Evolutionary conservation across 2,797 vertebrate species (phyloP), one percentile per base, ranked within the genome.

Genomic region (Bufotes viridis): DNA sequence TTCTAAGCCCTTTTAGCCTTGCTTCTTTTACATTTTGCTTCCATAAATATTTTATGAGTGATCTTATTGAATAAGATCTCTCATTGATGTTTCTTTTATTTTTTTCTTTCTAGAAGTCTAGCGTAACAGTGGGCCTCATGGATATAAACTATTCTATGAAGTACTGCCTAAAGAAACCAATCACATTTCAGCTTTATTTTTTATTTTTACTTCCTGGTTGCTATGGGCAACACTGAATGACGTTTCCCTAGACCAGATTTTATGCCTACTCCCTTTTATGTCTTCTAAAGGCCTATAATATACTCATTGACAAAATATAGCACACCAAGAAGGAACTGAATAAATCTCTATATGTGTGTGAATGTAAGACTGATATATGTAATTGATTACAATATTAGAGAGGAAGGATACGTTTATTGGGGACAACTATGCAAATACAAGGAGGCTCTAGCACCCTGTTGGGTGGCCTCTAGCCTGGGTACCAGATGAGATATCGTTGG

Each of bases 1-100:
- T 82, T 67, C 9, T 2, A 12, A 34, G 79, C 22, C 79, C 58
- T 65, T 81, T 67, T 12, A 0, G 61, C 29, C 42, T 53, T 24
- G 29, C 34, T 67, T 17, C 61, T 67, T 67, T 67, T 29, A 67
- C 49, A 57, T 67, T 70, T 10, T 57, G 60, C 4, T 42, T 83
- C 53, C 18, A 83, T 72, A 58, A 72, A 72, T 83, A 83, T 58
- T 83, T 72, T 58, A 83, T 72, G 20, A 55, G 26, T 10, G 18
- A 22, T 58, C 10, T n/a, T 70, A 70, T 22, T 70, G n/a, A 18
- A 57, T 70, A 78, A 74, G 34, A 78, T 78, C 22, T 78, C 1
- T 2, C 22, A 55, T 13, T 55, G 75, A 78, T 53, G 24, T 26
- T 24, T 7, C 10, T 63, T 63, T n/a, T 63, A n/a, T 74, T 10